A percentile compares a stretch with the other conserved stretches of the same genome.
Conservation (phyloP, 2,797 vertebrate genomes). For the Diceros bicornis region DNA sequence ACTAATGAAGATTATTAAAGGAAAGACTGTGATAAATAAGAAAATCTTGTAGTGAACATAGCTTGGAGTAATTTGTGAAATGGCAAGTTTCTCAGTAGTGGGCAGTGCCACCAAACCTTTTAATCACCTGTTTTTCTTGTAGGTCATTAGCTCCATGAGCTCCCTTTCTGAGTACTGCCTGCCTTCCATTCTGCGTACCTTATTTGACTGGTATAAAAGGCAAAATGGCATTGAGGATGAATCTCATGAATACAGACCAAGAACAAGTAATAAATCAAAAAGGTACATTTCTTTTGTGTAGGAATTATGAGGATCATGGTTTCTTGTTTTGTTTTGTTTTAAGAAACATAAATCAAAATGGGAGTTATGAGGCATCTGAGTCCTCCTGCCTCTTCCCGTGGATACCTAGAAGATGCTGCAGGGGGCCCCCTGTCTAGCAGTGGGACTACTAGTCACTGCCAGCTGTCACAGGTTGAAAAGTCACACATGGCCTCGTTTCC, state of each 20-base stretch:
- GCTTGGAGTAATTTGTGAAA: slow-evolving; percentile 22
- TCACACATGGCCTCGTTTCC: not conserved
- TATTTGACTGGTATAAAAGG: slow-evolving; percentile 99
- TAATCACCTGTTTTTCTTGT: slow-evolving; percentile 43
- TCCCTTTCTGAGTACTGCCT: slow-evolving; percentile 99
- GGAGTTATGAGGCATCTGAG: not conserved
- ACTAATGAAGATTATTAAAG: slow-evolving; percentile 59
- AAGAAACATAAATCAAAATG: not conserved
- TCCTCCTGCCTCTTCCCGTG: not conserved
- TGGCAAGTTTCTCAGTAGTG: not conserved
- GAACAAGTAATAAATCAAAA: slow-evolving; percentile 99
- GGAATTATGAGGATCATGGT: not conserved
- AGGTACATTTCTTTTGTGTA: slow-evolving; percentile 89
- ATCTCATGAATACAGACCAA: slow-evolving; percentile 98
- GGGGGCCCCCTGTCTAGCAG: not conserved
- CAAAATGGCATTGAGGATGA: slow-evolving; percentile 99
- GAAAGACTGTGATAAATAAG: not conserved
- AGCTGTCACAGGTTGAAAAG: not conserved
- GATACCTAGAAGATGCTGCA: not conserved
- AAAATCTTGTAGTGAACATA: not conserved
- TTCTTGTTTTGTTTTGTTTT: not conserved
- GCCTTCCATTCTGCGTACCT: slow-evolving; percentile 97
- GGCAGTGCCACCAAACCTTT: not conserved
- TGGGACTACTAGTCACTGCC: not conserved
- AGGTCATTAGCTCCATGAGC: slow-evolving; percentile 99